phyloP scores from a whole-genome alignment of 2,113 vertebrate species.

The Hippocampus comes region DNA sequence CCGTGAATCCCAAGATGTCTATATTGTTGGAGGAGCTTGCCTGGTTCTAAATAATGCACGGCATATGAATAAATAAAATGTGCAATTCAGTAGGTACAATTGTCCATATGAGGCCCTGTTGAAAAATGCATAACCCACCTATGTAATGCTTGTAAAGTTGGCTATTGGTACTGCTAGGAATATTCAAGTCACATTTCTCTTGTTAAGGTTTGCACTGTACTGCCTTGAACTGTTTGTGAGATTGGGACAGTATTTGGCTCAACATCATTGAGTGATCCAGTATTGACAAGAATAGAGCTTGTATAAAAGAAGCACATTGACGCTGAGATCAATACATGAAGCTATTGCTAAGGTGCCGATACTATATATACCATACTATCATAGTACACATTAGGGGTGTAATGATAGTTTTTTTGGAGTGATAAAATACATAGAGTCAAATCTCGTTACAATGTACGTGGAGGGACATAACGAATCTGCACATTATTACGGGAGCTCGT shows the following conservation, averaged over 20 bases:
- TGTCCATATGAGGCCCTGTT: conserved; percentile 21
- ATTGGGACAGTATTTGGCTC: background rate
- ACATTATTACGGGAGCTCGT: too few relatives aligned
- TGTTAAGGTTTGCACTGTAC: conserved; percentile 11
- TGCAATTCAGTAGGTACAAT: conserved; percentile 35
- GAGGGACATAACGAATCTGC: too few relatives aligned
- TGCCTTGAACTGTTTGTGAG: background rate
- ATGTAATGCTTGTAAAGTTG: conserved; percentile 1
- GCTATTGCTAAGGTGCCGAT: too few relatives aligned
- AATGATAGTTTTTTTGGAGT: too few relatives aligned
- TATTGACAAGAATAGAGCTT: background rate
- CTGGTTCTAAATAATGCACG: conserved; percentile 56
- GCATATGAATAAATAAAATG: conserved; percentile 51
- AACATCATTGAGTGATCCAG: background rate
- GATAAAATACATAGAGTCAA: too few relatives aligned
- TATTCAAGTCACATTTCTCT: conserved; percentile 8
- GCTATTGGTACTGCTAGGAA: conserved; percentile 8
- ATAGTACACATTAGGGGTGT: too few relatives aligned
- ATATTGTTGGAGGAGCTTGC: conserved; percentile 32
- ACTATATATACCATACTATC: too few relatives aligned
- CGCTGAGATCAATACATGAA: too few relatives aligned
- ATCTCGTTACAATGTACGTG: too few relatives aligned
- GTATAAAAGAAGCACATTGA: too few relatives aligned
- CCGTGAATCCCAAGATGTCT: conserved; percentile 7
- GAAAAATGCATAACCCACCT: conserved; percentile 41